These are phyloP conservation scores for Ecdyonurus torrentis DNA, from an alignment of 2,888 invertebrate genomes.

Conservation along the genomic window DNA sequence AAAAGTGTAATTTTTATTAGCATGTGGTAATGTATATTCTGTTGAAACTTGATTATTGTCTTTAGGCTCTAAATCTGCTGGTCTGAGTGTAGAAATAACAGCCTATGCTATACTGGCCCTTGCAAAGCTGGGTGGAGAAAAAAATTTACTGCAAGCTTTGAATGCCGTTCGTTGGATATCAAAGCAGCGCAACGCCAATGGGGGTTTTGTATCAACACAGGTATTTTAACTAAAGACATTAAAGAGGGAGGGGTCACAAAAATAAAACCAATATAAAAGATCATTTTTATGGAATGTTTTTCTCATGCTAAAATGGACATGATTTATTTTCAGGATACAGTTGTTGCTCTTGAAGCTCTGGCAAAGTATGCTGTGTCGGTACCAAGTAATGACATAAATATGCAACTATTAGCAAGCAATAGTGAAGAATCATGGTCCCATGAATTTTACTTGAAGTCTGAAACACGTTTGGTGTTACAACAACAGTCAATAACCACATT, in stretches of 20 bases:
- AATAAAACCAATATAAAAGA: background rate
- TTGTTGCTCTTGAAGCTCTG: conserved; percentile 40
- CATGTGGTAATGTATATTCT: too few relatives aligned
- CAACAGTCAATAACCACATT: conserved; percentile 26
- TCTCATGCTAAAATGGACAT: background rate
- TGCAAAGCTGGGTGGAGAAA: conserved; percentile 29
- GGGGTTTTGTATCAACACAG: conserved; percentile 62
- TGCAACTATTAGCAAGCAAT: conserved; percentile 29
- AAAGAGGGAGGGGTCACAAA: background rate
- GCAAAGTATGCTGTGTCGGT: conserved; percentile 34
- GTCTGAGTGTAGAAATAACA: conserved; percentile 50
- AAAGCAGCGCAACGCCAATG: conserved; percentile 43
- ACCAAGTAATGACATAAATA: conserved; percentile 26
- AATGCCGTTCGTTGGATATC: conserved; percentile 56
- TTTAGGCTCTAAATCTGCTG: too few relatives aligned
- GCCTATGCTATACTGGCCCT: conserved; percentile 46
- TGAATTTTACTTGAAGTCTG: conserved; percentile 27
- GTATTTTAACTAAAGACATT: too few relatives aligned
- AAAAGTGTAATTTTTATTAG: background rate
- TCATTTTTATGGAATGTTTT: background rate
- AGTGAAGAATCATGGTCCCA: conserved; percentile 23
- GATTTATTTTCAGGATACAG: conserved; percentile 33
- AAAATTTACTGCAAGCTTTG: conserved; percentile 35
- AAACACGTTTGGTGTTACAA: conserved; percentile 32
- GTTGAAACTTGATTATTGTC: background rate